Conservation (phyloP, 2,113 vertebrate species). For the Tetraodon nigroviridis region DNA sequence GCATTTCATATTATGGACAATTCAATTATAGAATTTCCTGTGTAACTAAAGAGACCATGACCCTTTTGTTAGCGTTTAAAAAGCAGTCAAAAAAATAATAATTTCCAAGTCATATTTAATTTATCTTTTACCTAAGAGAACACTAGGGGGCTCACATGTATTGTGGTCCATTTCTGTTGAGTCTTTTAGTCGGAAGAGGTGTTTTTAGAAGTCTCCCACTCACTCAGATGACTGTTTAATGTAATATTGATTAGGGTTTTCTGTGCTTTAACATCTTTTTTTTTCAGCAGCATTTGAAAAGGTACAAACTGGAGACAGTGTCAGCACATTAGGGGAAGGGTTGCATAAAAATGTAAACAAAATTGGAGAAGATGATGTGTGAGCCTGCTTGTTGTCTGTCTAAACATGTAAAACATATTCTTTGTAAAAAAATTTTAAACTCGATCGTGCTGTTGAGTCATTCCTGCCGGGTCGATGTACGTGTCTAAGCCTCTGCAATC, state of each 20-base stretch:
- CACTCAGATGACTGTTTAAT: slow-evolving; percentile 29
- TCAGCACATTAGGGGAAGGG: neutral
- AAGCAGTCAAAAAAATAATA: no score
- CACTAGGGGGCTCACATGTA: slow-evolving; percentile 71
- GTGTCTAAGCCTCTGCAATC: slow-evolving; percentile 33
- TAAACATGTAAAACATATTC: neutral
- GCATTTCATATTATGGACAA: neutral
- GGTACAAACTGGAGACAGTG: slow-evolving; percentile 40
- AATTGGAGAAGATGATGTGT: neutral
- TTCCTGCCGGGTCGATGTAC: slow-evolving; percentile 21
- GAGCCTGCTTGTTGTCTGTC: neutral
- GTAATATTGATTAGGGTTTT: slow-evolving; percentile 49
- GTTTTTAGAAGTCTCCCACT: slow-evolving; percentile 14
- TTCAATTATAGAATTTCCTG: neutral
- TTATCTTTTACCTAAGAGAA: slow-evolving; percentile 32
- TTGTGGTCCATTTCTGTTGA: slow-evolving; percentile 33
- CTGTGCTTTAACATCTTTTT: slow-evolving; percentile 37
- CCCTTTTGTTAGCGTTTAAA: no score
- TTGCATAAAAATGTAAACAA: slow-evolving; percentile 7
- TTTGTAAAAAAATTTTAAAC: slow-evolving; percentile 4
- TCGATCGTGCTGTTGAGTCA: slow-evolving; percentile 28
- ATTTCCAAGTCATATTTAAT: slow-evolving; percentile 3
- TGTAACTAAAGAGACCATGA: neutral
- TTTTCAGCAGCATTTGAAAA: neutral
- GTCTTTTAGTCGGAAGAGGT: slow-evolving; percentile 2